phyloP scores from a whole-genome alignment of 2,113 vertebrate genomes.

The Sphyrna mokarran region DNA sequence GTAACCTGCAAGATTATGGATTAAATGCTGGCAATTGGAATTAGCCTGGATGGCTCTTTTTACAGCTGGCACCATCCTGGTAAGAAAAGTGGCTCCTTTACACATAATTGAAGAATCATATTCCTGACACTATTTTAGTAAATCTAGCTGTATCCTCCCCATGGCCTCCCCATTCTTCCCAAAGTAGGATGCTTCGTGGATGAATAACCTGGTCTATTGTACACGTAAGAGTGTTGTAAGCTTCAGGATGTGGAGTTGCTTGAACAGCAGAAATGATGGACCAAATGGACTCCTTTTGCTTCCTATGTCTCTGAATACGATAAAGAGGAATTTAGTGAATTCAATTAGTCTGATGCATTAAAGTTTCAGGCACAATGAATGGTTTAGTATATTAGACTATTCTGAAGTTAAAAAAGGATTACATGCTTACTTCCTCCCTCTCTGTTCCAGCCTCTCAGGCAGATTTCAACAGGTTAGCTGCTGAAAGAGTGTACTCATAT shows the following conservation, averaged over 20 bases:
- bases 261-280: too few relatives aligned
- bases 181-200: background rate
- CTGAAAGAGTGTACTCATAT: background rate
- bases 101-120: background rate
- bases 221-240: background rate
- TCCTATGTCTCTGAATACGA: background rate
- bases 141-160: background rate
- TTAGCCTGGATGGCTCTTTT: too few relatives aligned
- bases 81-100: too few relatives aligned
- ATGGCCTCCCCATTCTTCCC: background rate
- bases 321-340: background rate
- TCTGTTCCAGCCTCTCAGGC: background rate
- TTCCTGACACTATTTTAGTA: background rate
- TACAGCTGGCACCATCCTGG: too few relatives aligned
- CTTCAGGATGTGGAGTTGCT: too few relatives aligned
- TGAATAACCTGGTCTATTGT: too few relatives aligned
- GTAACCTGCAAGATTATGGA: too few relatives aligned
- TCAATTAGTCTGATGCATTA: background rate
- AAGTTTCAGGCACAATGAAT: background rate
- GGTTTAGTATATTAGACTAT: background rate
- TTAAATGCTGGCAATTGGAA: too few relatives aligned
- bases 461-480: background rate
- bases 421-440: too few relatives aligned
- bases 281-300: too few relatives aligned
- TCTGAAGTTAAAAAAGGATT: too few relatives aligned